Evolutionary conservation across 2,797 vertebrate genomes (phyloP).

Genomic region (Heterohyrax brucei): DNA sequence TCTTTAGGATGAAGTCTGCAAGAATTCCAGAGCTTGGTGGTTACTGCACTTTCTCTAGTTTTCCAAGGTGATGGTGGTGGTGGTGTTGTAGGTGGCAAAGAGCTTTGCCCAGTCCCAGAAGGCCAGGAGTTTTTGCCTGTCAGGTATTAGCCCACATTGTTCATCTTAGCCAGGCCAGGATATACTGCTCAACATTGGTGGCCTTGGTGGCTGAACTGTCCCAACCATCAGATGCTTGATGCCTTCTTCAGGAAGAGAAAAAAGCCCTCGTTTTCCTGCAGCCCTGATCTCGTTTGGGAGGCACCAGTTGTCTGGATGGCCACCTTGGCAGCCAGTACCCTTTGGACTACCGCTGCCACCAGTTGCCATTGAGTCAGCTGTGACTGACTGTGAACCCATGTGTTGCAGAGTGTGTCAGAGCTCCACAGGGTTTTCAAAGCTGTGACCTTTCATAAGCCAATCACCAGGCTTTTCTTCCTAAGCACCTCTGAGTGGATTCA

Average conservation of each 20-base stretch:
- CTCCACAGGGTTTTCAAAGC: no score
- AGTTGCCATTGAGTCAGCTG: background rate
- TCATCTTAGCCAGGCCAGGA: background rate
- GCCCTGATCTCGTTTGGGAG: background rate
- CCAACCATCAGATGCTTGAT: background rate
- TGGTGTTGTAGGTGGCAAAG: no score
- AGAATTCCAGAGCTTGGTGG: background rate
- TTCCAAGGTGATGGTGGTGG: background rate
- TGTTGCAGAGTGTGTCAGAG: background rate
- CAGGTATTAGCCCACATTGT: background rate
- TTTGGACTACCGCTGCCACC: background rate
- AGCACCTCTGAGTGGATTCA: no score
- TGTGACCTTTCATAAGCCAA: no score
- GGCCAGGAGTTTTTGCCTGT: background rate
- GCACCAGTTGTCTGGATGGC: background rate
- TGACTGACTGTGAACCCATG: background rate
- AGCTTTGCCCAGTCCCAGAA: background rate
- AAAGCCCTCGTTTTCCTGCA: background rate
- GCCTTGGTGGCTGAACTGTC: background rate
- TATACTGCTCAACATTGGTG: no score
- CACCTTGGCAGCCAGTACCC: background rate
- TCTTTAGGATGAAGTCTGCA: background rate
- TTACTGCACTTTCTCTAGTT: background rate
- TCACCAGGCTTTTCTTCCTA: no score
- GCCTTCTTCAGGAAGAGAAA: background rate